Base-by-base conservation (phyloP, 2,113 vertebrate genomes). In the Plecturocebus donacophilus region DNA sequence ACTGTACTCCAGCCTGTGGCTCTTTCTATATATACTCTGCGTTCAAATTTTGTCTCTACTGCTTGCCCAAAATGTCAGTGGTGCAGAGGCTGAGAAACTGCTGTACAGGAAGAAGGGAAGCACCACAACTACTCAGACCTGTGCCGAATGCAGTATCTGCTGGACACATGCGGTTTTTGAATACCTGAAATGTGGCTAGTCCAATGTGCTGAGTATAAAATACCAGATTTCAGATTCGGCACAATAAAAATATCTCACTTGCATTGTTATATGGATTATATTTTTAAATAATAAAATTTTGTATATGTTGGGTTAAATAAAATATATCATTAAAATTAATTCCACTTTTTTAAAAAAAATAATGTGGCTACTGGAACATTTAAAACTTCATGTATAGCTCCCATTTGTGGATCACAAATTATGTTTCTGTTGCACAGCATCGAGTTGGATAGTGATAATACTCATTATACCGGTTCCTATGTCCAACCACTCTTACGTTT, bases 101-200 rank as follows among this genome's bases (percentile, higher is more conserved):
- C 54, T 27, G 25, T 23, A 20, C 35, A 47, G 38, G 45, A 66
- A 66, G 19, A 40, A 35, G 2, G 47, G 77, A 38, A 49, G 4
- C n/a, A 0, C 25, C 1, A 1, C 14, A 27, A 40, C 47, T 3
- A 5, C 6, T 20, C 19, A 61, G 80, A 20, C 40, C 4, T 47
- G 23, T 6, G 0, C 3, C 8, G 49, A n/a, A 0, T 0, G 2
- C 0, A 1, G 21, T 61, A 17, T 4, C 47, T 12, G 2, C 4
- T 3, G 58, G 61, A 27, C 54, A 25, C 9, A 2, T 0, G 1
- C 40, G 61, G 11, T 25, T 38, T 66, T 6, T 11, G 54, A 25
- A 56, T 13, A 61, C 0, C 6, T 19, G 61, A 32, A 7, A 23
- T 9, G 25, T 81, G n/a, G 5, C 73, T 35, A 9, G 42, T 71